Evolutionary conservation across 2,113 vertebrate genomes (phyloP), one percentile per base, ranked within the genome.

Genomic region (Oreotragus oreotragus): DNA sequence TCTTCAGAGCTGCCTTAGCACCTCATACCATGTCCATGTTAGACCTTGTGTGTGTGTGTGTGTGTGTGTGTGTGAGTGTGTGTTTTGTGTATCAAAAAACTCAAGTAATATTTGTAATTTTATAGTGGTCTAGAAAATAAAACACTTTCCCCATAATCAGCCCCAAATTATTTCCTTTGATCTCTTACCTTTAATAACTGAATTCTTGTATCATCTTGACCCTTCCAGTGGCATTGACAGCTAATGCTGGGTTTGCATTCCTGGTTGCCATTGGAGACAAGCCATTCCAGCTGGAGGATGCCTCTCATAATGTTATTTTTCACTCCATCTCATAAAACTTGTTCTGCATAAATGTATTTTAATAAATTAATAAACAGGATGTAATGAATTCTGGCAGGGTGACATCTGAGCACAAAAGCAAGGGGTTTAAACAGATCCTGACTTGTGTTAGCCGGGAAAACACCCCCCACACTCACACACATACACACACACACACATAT

Each of bases 381-480:
- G 5, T 99, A 99, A 99, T 99, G 98, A 98, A 97, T 99, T 98
- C 98, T 99, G 99, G 99, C 99, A 99, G 99, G 99, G 98, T 99
- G 99, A 99, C 99, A 99, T 99, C 99, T 99, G 98, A 98, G 98
- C 98, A 98, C 96, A 98, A 98, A 98, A 98, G 98, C 86, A 4
- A 97, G 33, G 98, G 97, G 97, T 97, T 98, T 98, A 98, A 98
- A 99, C 98, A 98, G 98, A 98, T 98, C 97, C 97, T 99, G 98
- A 98, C 97, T 95, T 98, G 96, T 96, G 97, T 98, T 98, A 98
- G 98, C 98, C 97, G 96, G 98, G 97, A 98, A 99, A 98, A 98
- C 97, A 97, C 55, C 91, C 88, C 91, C 27, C 70, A 0, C 0
- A 1, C 36, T 47, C 70, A 49, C 30, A 53, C 92, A 36, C 30